Conservation (phyloP, 2,797 vertebrate species). For the Poecile montanus region DNA sequence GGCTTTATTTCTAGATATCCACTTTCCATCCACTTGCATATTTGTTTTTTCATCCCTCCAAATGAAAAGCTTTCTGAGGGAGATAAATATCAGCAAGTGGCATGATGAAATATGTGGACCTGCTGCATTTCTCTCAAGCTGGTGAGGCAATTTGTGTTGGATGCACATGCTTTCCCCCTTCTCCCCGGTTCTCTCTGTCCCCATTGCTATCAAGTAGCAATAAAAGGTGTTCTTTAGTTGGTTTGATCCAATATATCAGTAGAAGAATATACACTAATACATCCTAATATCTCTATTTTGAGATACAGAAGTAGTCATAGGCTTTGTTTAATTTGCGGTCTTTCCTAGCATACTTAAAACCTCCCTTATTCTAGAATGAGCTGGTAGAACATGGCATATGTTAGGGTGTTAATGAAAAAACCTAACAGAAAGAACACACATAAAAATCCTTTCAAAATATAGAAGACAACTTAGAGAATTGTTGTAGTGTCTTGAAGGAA, state of each 20-base stretch:
- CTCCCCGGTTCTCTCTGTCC: not conserved
- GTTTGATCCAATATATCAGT: not conserved
- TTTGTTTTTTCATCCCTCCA: not conserved
- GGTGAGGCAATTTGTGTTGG: not conserved
- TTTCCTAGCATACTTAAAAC: not conserved
- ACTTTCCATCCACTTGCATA: not conserved
- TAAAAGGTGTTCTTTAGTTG: not conserved
- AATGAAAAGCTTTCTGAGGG: not conserved
- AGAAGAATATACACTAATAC: not conserved
- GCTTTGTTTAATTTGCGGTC: not conserved
- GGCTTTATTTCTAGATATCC: not conserved
- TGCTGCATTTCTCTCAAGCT: not conserved
- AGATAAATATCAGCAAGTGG: not conserved
- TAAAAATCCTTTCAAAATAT: not conserved
- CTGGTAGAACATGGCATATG: rapidly evolving
- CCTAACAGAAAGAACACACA: not conserved
- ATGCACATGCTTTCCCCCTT: rapidly evolving
- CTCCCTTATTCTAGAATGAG: not conserved
- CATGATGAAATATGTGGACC: not conserved
- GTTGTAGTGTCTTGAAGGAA: rapidly evolving
- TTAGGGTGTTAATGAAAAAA: not conserved
- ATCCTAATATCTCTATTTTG: not conserved
- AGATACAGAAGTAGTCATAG: not conserved
- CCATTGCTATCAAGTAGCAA: not conserved
- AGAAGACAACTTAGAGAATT: not conserved